A percentile compares a stretch with the other conserved stretches of the same genome.
phyloP scores from a whole-genome alignment of 2,888 invertebrate genomes.

The Drosophila longiperda region DNA sequence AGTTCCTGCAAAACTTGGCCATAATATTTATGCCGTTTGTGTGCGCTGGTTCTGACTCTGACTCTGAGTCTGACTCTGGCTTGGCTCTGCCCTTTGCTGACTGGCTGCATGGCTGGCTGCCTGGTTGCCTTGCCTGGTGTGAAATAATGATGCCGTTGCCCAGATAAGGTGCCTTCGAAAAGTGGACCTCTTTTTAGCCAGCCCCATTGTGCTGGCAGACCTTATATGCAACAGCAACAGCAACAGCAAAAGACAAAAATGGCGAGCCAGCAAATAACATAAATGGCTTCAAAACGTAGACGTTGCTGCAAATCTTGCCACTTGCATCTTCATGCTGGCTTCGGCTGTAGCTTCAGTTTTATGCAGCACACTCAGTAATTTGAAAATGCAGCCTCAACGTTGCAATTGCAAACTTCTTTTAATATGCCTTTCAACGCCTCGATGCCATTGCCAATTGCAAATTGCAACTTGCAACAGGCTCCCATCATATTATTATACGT shows the following conservation, averaged over 20 bases:
- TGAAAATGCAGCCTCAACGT: constrained; percentile 33
- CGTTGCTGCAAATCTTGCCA: constrained; percentile 51
- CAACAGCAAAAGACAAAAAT: constrained; percentile 36
- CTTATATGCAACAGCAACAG: constrained; percentile 42
- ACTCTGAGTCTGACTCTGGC: constrained; percentile 26
- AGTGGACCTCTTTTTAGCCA: constrained; percentile 65
- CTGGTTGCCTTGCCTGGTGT: constrained; percentile 66
- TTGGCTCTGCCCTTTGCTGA: constrained; percentile 52
- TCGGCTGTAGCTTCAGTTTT: constrained; percentile 6
- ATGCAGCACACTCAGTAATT: constrained; percentile 20
- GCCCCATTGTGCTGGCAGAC: constrained; percentile 63
- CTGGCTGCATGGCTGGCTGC: neutral
- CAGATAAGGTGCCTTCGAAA: constrained; percentile 80
- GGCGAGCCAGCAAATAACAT: constrained; percentile 64
- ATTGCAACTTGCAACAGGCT: constrained; percentile 46
- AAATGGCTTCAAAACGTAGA: constrained; percentile 58
- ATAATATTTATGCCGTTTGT: constrained; percentile 76
- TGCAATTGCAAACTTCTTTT: constrained; percentile 82
- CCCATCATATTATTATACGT: constrained; percentile 60
- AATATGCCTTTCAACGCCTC: constrained; percentile 83
- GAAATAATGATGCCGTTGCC: constrained; percentile 84
- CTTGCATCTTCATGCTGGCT: constrained; percentile 17
- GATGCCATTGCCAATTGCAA: constrained; percentile 73
- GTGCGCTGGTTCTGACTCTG: constrained; percentile 29
- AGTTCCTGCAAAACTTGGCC: constrained; percentile 58